Evolutionary conservation across 1,140 invertebrate species (phyloP).

Genomic region (Lasioglossum baleicum): DNA sequence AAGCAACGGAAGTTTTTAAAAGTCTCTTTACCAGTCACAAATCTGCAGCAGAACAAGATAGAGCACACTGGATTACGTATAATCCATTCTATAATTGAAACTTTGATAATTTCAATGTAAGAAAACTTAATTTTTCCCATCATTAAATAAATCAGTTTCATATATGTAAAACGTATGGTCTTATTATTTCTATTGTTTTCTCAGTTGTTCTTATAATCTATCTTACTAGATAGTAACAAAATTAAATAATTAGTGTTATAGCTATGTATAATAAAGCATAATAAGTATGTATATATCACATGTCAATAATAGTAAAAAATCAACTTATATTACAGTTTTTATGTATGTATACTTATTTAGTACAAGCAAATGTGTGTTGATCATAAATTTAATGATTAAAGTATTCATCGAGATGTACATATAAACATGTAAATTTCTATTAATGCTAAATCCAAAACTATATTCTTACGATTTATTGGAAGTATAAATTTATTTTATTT

Average conservation of each 20-base stretch:
- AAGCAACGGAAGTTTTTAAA: constrained; percentile 94
- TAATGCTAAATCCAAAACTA: constrained; percentile 25
- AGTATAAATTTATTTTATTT: constrained; percentile 9
- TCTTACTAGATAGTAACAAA: constrained; percentile 37
- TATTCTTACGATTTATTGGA: constrained; percentile 9
- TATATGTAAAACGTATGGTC: constrained; percentile 27
- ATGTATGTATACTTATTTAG: constrained; percentile 14
- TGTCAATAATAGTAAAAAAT: constrained; percentile 19
- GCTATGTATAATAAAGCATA: constrained; percentile 6
- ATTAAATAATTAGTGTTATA: constrained; percentile 10
- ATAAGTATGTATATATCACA: constrained; percentile 30
- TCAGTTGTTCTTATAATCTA: background rate
- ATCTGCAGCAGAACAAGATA: constrained; percentile 90
- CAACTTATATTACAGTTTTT: constrained; percentile 15
- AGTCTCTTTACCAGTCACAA: constrained; percentile 96
- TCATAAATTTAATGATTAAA: constrained; percentile 32
- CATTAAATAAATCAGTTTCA: constrained; percentile 23
- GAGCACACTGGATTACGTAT: constrained; percentile 98
- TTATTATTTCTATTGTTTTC: constrained; percentile 34
- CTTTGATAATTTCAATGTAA: constrained; percentile 19
- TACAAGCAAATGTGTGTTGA: constrained; percentile 5
- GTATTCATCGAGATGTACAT: constrained; percentile 8
- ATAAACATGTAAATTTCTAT: constrained; percentile 32
- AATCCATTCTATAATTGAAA: constrained; percentile 96
- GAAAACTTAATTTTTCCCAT: constrained; percentile 13